Evolutionary conservation across 1,140 invertebrate genomes (phyloP), one percentile per base, ranked within the genome.

Genomic region (Drosophila virilis): DNA sequence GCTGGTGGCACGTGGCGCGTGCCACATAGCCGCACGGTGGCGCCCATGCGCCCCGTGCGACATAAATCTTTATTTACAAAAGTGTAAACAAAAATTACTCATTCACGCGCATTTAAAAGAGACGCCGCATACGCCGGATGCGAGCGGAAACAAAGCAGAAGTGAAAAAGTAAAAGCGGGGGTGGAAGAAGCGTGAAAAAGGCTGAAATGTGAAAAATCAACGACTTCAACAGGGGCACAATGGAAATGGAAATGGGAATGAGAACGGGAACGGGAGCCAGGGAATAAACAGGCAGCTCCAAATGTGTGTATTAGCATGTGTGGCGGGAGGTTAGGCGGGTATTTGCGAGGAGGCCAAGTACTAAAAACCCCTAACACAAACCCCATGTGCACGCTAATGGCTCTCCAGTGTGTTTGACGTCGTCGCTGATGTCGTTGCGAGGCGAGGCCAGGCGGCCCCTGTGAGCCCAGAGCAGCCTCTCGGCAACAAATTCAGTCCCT

Each of bases 51-150:
- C 66, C 62, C 46, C 64, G 13, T 50, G 80, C 79, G 80, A 88
- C 83, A 89, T 89, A 90, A 89, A 89, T 90, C 84, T 89, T 89
- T 89, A 89, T 89, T 89, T 89, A 78, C 84, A 89, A 89, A 89
- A 78, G 84, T 89, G 84, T 89, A 89, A 89, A 90, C 84, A 90
- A 78, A 89, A 89, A 90, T 89, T 89, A 89, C 85, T 89, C 84
- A 89, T 79, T 89, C 85, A 72, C 80, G 74, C 74, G 75, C 65
- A 86, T 75, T 77, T 76, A 55, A 60, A n/a, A 35, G 52, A 52
- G 57, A 58, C 32, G 38, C 42, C 33, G 46, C 45, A 61, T 13
- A 22, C 28, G 28, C 12, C 6, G 17, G 17, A 17, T 8, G n/a
- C 15, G n/a, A 42, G 22, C 64, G 66, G 58, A 74, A 69, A 62